Evolutionary conservation across 2,113 vertebrate species (phyloP), one percentile per base, ranked within the genome.

Genomic region (Neomonachus schauinslandi): DNA sequence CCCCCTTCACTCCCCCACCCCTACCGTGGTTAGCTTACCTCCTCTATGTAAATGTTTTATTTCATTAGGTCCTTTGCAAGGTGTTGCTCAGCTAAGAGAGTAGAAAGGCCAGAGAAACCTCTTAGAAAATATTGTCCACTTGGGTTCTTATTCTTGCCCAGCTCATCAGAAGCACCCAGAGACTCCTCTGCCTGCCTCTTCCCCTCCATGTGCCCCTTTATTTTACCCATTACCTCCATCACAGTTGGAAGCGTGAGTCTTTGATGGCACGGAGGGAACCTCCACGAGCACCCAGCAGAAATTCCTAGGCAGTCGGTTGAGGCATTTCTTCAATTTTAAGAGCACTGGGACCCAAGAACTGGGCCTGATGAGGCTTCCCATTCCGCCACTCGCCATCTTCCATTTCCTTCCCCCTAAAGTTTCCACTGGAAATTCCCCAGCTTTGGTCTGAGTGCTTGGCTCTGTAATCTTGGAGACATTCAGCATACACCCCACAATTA

Each of bases 401-500:
- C 85, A n/a, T 82, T 83, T 93, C 67, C 79, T 82, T 55, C 71
- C 90, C 74, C 49, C 1, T 31, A 81, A 85, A 94, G 72, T 97
- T 96, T 97, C 95, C 92, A 42, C 57, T 96, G 95, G 97, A 95
- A 97, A 95, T 95, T 46, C 96, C 97, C 95, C 90, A 72, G 81
- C 90, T 97, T 85, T 79, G 67, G 74, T 57, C 57, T 36, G 71
- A 96, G 71, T 31, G 31, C 46, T 49, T 86, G 90, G 84, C 88
- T 96, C 92, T 97, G 87, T 97, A 90, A 97, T 97, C 97, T 97
- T 76, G 81, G 74, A 97, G 94, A 81, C 88, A 53, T 85, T 91
- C 90, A 55, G 53, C 91, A 86, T 61, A 31, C 33, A 96, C 94
- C 97, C 95, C 95, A 84, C 97, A 98, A 97, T 98, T 97, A 98